Percentiles rank a stretch among this genome's conserved stretches.
Conservation (phyloP, 2,797 vertebrate species). For the Sus cebifrons region DNA sequence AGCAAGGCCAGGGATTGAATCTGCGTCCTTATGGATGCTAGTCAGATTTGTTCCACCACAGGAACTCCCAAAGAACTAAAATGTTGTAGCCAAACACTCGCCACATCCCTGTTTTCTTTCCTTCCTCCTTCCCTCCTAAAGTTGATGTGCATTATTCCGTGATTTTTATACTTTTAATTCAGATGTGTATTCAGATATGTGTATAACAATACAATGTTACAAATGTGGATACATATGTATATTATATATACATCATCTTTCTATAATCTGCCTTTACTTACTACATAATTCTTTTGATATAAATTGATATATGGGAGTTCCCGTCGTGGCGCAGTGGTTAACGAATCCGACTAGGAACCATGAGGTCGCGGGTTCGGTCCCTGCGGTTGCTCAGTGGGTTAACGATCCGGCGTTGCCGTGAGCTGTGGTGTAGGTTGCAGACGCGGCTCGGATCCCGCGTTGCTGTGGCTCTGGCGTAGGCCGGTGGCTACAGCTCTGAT, state of each 20-base stretch:
- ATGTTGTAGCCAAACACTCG: not conserved
- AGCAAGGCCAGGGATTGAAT: too few relatives aligned
- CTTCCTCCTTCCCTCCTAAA: not conserved
- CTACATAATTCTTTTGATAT: not conserved
- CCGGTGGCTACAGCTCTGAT: too few relatives aligned
- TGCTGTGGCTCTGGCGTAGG: too few relatives aligned
- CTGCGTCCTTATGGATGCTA: too few relatives aligned
- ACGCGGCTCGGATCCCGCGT: too few relatives aligned
- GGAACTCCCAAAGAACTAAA: not conserved
- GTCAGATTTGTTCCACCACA: too few relatives aligned
- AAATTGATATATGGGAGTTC: not conserved
- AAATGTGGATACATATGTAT: not conserved
- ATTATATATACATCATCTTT: not conserved
- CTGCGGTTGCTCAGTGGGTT: too few relatives aligned
- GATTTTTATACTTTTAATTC: constrained; percentile 5
- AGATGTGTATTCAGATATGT: not conserved
- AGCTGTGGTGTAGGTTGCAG: too few relatives aligned
- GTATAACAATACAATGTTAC: not conserved
- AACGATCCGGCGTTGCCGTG: too few relatives aligned
- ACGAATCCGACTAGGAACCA: too few relatives aligned
- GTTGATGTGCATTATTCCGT: not conserved
- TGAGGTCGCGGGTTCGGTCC: too few relatives aligned
- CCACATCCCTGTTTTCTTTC: not conserved
- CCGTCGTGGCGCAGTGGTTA: too few relatives aligned
- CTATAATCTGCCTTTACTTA: not conserved